Conservation (phyloP, 2,797 vertebrate species). For the Characodon lateralis region DNA sequence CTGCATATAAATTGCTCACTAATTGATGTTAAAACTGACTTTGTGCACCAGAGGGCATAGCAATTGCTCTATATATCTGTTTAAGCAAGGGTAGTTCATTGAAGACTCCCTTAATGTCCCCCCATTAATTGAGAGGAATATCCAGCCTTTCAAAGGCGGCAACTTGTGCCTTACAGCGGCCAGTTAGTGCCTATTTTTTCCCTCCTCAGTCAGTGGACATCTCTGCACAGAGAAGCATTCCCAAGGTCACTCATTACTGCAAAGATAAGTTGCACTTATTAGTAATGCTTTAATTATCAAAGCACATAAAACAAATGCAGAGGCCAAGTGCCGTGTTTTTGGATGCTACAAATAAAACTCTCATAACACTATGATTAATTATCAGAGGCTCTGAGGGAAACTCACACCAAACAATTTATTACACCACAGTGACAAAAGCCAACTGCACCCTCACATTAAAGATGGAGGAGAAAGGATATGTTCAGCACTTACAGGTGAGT, state of each 20-base stretch:
- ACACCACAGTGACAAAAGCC: slow-evolving; percentile 17
- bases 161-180: slow-evolving; percentile 73
- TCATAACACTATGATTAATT: slow-evolving; percentile 64
- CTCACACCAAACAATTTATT: slow-evolving; percentile 30
- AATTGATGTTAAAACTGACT: slow-evolving; percentile 84
- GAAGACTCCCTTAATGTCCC: slow-evolving; percentile 83
- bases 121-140: slow-evolving; percentile 83
- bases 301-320: slow-evolving; percentile 55
- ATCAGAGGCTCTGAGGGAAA: slow-evolving; percentile 49
- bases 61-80: slow-evolving; percentile 85
- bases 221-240: slow-evolving; percentile 58
- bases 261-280: slow-evolving; percentile 73
- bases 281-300: slow-evolving; percentile 80
- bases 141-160: slow-evolving; percentile 81
- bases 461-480: slow-evolving; percentile 31
- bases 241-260: slow-evolving; percentile 78
- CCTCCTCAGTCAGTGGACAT: slow-evolving; percentile 53
- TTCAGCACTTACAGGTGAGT: slow-evolving; percentile 43
- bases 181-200: slow-evolving; percentile 44
- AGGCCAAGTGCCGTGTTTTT: slow-evolving; percentile 61
- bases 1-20: slow-evolving; percentile 82
- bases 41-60: slow-evolving; percentile 81
- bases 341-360: slow-evolving; percentile 48
- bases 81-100: slow-evolving; percentile 85
- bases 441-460: slow-evolving; percentile 20